Percentiles rank a stretch among this genome's conserved stretches.
Evolutionary conservation across 1,140 invertebrate species (phyloP).

Genomic region (Trichoplusia ni): DNA sequence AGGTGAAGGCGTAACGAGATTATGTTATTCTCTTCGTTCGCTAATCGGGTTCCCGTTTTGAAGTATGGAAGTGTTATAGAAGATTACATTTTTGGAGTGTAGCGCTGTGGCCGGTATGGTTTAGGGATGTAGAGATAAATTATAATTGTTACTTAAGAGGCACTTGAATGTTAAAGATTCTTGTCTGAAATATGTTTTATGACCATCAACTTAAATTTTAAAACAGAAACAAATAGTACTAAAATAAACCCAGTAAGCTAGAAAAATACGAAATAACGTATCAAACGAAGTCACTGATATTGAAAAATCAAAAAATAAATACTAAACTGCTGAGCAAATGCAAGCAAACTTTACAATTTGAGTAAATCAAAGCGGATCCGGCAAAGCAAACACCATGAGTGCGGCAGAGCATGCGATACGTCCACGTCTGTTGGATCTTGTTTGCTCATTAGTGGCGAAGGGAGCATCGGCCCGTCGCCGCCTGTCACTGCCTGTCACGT

Average conservation of each 20-base stretch:
- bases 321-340: not conserved
- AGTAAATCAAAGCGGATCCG: conserved; percentile 28
- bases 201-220: too few relatives aligned
- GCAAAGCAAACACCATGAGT: conserved; percentile 19
- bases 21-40: conserved; percentile 32
- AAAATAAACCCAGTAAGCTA: not conserved
- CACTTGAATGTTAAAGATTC: too few relatives aligned
- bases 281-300: not conserved
- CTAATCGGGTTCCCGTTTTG: conserved; percentile 19
- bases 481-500: not conserved
- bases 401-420: conserved; percentile 14
- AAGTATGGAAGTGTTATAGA: conserved; percentile 9
- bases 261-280: not conserved
- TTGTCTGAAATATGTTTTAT: too few relatives aligned
- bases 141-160: not conserved
- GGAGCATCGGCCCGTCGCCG: conserved; percentile 24
- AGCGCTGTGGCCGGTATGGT: not conserved
- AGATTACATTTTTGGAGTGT: conserved; percentile 13
- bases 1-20: conserved; percentile 50
- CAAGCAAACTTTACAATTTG: conserved; percentile 13
- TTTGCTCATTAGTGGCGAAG: conserved; percentile 42
- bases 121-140: not conserved
- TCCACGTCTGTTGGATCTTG: conserved; percentile 18
- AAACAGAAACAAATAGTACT: too few relatives aligned
- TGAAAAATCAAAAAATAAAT: not conserved